These are phyloP conservation scores for Adelphocoris suturalis DNA, from an alignment of 2,888 invertebrate species.

Conservation along the genomic window DNA sequence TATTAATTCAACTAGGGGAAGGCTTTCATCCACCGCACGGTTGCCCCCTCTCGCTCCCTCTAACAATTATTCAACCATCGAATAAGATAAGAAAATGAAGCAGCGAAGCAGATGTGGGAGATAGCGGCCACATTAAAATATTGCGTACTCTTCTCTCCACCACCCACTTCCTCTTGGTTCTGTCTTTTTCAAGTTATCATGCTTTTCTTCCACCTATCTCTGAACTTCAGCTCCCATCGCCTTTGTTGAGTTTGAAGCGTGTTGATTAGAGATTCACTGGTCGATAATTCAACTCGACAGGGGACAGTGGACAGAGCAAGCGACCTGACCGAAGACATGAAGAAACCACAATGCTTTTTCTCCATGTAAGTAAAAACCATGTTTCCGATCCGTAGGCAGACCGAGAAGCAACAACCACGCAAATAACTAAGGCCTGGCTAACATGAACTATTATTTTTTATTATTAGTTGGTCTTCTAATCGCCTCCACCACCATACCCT, in stretches of 20 bases:
- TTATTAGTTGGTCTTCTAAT: no score
- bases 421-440: no score
- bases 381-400: no score
- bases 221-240: not conserved
- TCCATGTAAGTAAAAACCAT: no score
- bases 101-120: conserved; percentile 52
- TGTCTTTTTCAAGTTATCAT: not conserved
- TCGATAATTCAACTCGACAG: not conserved
- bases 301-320: not conserved
- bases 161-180: not conserved
- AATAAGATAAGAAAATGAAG: conserved; percentile 53
- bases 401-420: no score
- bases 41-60: conserved; percentile 6
- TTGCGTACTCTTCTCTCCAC: not conserved
- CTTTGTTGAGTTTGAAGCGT: not conserved
- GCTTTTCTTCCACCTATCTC: conserved; percentile 7
- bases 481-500: no score
- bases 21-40: not conserved
- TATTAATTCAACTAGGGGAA: not conserved
- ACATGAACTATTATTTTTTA: no score
- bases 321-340: no score
- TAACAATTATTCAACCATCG: conserved; percentile 52
- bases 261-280: not conserved
- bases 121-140: conserved; percentile 29
- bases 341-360: no score